Evolutionary conservation across 1,140 invertebrate species (phyloP).

Genomic region (Cydia pomonella): DNA sequence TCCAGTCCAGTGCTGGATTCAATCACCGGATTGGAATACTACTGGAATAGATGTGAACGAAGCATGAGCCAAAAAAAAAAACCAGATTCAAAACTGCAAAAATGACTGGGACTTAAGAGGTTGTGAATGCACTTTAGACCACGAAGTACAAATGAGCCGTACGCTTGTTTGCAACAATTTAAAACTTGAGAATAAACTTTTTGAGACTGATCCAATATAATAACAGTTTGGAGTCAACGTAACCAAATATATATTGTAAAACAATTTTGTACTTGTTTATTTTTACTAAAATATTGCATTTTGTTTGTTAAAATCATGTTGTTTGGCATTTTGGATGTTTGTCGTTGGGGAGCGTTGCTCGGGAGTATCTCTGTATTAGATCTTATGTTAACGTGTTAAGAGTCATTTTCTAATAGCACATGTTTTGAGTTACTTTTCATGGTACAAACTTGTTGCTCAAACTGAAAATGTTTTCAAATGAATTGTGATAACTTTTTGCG

Average conservation of each 20-base stretch:
- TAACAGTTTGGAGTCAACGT: conserved; percentile 1
- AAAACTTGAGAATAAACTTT: not conserved
- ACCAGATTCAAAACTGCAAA: no score
- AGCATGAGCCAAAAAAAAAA: no score
- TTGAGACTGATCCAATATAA: not conserved
- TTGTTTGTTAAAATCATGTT: conserved; percentile 49
- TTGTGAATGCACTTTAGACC: no score
- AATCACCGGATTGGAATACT: no score
- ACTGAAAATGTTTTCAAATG: no score
- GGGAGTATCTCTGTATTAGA: conserved; percentile 2
- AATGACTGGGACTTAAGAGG: no score
- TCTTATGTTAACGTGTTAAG: conserved; percentile 16
- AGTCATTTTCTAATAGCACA: not conserved
- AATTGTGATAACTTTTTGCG: no score
- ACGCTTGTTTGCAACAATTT: no score
- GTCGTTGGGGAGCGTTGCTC: not conserved
- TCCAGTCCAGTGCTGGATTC: no score
- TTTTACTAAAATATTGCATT: conserved; percentile 38
- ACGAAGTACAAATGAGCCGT: no score
- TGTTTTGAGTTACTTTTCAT: not conserved
- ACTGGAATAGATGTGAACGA: no score
- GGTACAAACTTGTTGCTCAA: not conserved
- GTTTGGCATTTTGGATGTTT: conserved; percentile 17
- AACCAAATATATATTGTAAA: not conserved
- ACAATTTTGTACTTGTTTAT: conserved; percentile 44